Conservation (phyloP, 1,140 invertebrate species). For the Callitettix versicolor region DNA sequence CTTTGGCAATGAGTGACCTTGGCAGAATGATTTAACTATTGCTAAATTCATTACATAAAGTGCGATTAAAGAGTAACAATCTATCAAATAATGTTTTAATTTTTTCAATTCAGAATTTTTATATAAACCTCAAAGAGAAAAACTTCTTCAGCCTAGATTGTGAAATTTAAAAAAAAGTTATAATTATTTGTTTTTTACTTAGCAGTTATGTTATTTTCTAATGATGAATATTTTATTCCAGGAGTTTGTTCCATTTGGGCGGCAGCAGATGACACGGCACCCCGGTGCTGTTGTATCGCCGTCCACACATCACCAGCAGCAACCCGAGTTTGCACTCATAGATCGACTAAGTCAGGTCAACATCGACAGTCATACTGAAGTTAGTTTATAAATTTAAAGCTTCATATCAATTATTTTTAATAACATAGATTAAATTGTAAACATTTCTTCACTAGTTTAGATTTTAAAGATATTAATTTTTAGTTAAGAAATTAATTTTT, state of each 20-base stretch:
- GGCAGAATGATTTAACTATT: too few species aligned
- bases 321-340: constrained; percentile 46
- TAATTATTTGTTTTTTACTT: too few species aligned
- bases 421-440: background rate
- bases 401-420: constrained; percentile 20
- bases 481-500: background rate
- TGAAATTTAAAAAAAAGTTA: too few species aligned
- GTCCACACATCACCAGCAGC: constrained; percentile 35
- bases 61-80: too few species aligned
- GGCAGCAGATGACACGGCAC: constrained; percentile 65
- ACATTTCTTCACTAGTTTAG: background rate
- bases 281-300: constrained; percentile 47
- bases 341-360: constrained; percentile 63
- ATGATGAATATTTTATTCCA: constrained; percentile 31
- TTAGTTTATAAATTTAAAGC: too few species aligned
- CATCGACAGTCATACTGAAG: constrained; percentile 45
- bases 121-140: too few species aligned
- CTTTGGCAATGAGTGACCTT: too few species aligned
- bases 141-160: too few species aligned
- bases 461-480: background rate
- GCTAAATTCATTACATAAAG: too few species aligned
- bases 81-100: too few species aligned
- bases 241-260: constrained; percentile 83
- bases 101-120: too few species aligned
- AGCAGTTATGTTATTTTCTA: background rate